Percentiles rank a stretch among this genome's conserved stretches.
These are phyloP conservation scores for Pachypeltis micranthus DNA, from an alignment of 1,140 invertebrate genomes.

Conservation along the genomic window DNA sequence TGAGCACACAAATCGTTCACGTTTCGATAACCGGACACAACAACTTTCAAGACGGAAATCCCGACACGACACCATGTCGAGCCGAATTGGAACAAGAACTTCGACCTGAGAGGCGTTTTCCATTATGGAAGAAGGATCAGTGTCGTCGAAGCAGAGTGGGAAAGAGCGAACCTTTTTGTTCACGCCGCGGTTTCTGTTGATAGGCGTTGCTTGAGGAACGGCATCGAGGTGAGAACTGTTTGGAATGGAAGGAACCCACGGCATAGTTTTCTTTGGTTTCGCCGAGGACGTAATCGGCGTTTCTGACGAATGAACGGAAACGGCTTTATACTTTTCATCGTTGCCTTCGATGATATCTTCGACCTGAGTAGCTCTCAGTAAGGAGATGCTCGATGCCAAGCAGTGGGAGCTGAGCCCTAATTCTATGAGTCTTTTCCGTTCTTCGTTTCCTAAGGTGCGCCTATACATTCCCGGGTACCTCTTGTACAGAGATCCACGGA, in stretches of 20 bases:
- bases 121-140: conserved; percentile 76
- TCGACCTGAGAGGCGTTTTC: conserved; percentile 89
- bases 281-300: conserved; percentile 64
- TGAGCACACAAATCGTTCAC: no score
- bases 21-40: no score
- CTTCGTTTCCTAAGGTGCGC: conserved; percentile 88
- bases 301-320: conserved; percentile 74
- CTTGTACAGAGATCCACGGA: conserved; percentile 95
- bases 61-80: no score
- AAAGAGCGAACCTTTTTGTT: conserved; percentile 89
- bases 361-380: conserved; percentile 85
- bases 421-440: conserved; percentile 86
- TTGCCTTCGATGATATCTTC: conserved; percentile 97
- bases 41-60: no score
- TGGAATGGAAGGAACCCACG: conserved; percentile 86
- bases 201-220: conserved; percentile 96
- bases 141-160: conserved; percentile 93
- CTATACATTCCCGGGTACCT: conserved; percentile 95
- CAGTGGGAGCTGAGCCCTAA: conserved; percentile 80
- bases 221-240: conserved; percentile 98
- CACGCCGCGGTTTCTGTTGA: conserved; percentile 84
- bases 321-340: conserved; percentile 96
- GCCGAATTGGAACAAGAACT: conserved; percentile 86
- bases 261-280: conserved; percentile 76
- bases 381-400: conserved; percentile 86